Base-by-base conservation (phyloP, 2,888 invertebrate genomes). In the Eudasyphora cyanicolor region DNA sequence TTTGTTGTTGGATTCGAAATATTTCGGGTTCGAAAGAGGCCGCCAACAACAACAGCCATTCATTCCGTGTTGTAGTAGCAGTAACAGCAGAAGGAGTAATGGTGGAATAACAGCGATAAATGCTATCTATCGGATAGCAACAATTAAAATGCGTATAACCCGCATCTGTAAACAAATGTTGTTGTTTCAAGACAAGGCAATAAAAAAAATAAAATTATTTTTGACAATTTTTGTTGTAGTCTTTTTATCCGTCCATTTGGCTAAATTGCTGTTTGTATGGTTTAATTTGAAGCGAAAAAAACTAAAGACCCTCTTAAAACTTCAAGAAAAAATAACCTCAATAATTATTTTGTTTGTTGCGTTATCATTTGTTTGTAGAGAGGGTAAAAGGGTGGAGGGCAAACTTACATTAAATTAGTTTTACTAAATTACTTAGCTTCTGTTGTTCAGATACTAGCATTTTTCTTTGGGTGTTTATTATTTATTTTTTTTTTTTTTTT, bases 71-170 rank as follows among this genome's bases (percentile, higher is more conserved):
- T n/a, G n/a, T n/a, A n/a, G 10, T 8, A 24, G 12, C 67, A 42
- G 12, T 38, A 67, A 24, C 38, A 42, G 67, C 64, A 14, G 38
- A 19, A n/a, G 38, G 8, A 38, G 38, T 17, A 64, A 4, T 64
- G 64, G 32, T 38, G 64, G 21, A 24, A 67, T 67, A 42, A 67
- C n/a, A 38, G 64, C 64, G 19, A 67, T 64, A 64, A 35, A 64
- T 10, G 35, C n/a, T 57, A 57, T 57, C 64, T 35, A 64, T 35
- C 21, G 35, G 35, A 35, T 24, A 67, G n/a, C 67, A 73, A 74
- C 57, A 81, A 84, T 84, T 81, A 71, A 78, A 81, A 78, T 84
- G 84, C 84, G 81, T 84, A 81, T 71, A 79, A 73, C 84, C 84
- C 84, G 84, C 84, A 84, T 84, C 54, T n/a, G 74, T 17, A 57